Evolutionary conservation across 2,113 vertebrate species (phyloP), one percentile per base, ranked within the genome.

Genomic region (Acanthisitta chloris): DNA sequence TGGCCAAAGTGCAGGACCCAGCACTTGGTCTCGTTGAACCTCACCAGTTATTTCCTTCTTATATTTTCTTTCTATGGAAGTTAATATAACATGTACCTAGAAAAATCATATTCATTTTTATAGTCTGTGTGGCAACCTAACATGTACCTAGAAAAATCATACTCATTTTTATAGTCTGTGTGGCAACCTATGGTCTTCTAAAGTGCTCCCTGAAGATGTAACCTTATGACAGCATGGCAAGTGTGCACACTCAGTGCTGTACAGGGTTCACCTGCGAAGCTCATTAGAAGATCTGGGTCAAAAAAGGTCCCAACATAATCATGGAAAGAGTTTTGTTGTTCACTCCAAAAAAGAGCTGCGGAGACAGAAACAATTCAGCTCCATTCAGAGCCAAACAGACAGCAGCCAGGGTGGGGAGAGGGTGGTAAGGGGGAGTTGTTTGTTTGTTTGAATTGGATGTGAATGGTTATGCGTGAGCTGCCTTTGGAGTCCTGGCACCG

Each of bases 381-480:
- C 52, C 1, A 8, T 43, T 94, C 77, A 57, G 70, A 84, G 78
- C 69, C 66, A 43, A 90, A 74, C 34, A 92, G 69, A 61, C 51
- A 67, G 69, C 55, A 95, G 87, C 40, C 57, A 40, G 70, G 42
- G 40, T 36, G 48, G 19, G 43, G 57, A 89, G 71, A 11, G 51
- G 51, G 24, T 49, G 58, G 78, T 69, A 58, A 91, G 49, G 61
- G 14, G 59, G 38, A 81, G 65, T 33, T 62, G 58, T 88, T 90
- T 67, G 48, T 87, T 90, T 96, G 81, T 93, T 95, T 90, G 81
- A 87, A 55, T 48, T 92, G 78, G 46, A 90, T 80, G 45, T 69
- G 88, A 92, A 77, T 54, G 62, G 36, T 85, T 85, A 59, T 79
- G 79, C 81, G 85, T 85, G 66, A 91, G 90, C 81, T 80, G 65